Conservation (phyloP, 2,888 invertebrate species). For the Tinea semifulvella region DNA sequence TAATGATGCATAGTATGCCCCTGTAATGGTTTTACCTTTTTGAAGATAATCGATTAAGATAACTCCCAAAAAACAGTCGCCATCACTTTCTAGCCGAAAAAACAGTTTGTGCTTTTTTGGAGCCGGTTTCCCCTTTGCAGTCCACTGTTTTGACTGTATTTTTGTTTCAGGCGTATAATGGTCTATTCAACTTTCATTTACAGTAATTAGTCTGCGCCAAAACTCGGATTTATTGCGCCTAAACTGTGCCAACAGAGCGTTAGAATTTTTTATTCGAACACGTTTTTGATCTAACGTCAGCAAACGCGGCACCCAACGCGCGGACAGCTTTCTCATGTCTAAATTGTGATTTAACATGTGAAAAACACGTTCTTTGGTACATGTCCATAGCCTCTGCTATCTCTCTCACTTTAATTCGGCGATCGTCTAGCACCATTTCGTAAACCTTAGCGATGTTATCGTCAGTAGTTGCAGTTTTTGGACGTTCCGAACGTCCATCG, state of each 20-base stretch:
- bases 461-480: no score
- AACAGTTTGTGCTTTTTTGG: constrained; percentile 17
- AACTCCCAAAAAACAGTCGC: constrained; percentile 13
- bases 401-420: no score
- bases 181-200: constrained; percentile 17
- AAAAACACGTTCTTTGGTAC: constrained; percentile 16
- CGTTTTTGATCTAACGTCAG: constrained; percentile 11
- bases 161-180: constrained; percentile 17
- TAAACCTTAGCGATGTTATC: no score
- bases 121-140: constrained; percentile 16
- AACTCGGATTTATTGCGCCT: constrained; percentile 14
- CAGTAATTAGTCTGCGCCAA: constrained; percentile 16
- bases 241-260: constrained; percentile 1
- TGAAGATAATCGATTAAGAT: constrained; percentile 10
- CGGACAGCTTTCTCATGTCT: constrained; percentile 13
- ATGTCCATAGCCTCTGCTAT: constrained; percentile 17
- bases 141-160: constrained; percentile 19
- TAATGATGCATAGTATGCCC: constrained; percentile 4
- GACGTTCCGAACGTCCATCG: no score
- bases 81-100: constrained; percentile 16
- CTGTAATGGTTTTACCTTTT: constrained; percentile 12
- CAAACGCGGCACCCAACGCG: constrained; percentile 15
- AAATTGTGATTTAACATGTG: constrained; percentile 14
- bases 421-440: no score
- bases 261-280: neutral